Base-by-base conservation (phyloP, 1,140 invertebrate genomes). In the Brachionus paranguensis region DNA sequence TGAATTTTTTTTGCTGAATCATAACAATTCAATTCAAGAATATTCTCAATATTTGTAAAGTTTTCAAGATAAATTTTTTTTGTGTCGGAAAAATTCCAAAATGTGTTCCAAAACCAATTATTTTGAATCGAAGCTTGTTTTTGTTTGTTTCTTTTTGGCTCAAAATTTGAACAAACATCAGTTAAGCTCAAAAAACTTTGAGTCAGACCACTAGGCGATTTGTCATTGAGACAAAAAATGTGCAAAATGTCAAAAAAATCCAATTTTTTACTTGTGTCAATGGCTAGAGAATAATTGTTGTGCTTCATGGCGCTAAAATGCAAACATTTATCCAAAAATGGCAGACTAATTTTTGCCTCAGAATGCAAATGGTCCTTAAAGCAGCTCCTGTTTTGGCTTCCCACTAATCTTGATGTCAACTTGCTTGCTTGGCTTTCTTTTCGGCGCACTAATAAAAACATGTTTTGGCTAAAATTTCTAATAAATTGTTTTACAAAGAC, bases 261-360 rank as follows among this genome's bases (percentile, higher is more conserved):
- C 20, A 20, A 17, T 2, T 10, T n/a, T 20, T 12, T 1, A 45
- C 45, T 27, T n/a, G 5, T 12, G 3, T 45, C 41, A 74, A 74
- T 37, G 4, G 20, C 3, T 8, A 8, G 11, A 41, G 14, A 43
- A 45, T 37, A 37, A 11, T 68, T 68, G n/a, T 68, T 27, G 2
- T 37, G 8, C 14, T 76, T 50, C 47, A 27, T 12, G 6, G 11
- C 14, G 12, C 2, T 29, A 29, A 76, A 76, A 50, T 76, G 20
- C 6, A 50, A 76, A n/a, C 72, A 76, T 50, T 76, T 50, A 33
- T 76, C 24, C 10, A 76, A 53, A 76, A 76, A 50, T 53, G 72
- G 72, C 10, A 76, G 10, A 24, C 43, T 76, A 50, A 76, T 14
- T 3, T 12, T 14, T 2, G 47, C 12, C 20, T 47, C 12, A 1